phyloP scores from a whole-genome alignment of 2,888 invertebrate species.

The Agrochola macilenta region DNA sequence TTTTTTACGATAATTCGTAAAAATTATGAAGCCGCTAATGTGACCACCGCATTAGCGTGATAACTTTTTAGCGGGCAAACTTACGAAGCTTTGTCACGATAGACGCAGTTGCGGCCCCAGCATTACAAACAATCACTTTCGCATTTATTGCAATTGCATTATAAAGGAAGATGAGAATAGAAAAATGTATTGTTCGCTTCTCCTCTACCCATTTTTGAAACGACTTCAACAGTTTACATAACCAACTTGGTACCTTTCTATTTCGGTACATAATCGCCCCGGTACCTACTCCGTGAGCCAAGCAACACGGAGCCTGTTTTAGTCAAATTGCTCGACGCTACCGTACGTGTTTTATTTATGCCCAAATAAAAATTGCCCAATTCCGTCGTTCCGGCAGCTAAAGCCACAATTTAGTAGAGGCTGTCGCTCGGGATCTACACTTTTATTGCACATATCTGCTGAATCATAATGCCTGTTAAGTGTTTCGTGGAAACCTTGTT shows the following conservation, averaged over 20 bases:
- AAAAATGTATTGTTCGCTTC: background rate
- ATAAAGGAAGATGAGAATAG: background rate
- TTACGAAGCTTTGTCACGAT: too few species aligned
- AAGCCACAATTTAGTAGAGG: slow-evolving; percentile 75
- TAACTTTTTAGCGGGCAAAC: too few species aligned
- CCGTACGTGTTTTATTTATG: slow-evolving; percentile 86
- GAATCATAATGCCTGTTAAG: slow-evolving; percentile 60
- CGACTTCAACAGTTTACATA: slow-evolving; percentile 28
- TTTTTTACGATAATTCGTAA: too few species aligned
- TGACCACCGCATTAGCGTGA: too few species aligned
- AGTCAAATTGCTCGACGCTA: slow-evolving; percentile 85
- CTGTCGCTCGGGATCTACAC: slow-evolving; percentile 54
- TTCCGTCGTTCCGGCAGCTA: slow-evolving; percentile 70
- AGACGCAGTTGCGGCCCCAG: too few species aligned
- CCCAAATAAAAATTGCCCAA: slow-evolving; percentile 84
- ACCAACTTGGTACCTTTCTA: slow-evolving; percentile 16
- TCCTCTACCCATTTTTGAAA: slow-evolving; percentile 7
- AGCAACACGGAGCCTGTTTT: slow-evolving; percentile 78
- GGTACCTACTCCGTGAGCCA: slow-evolving; percentile 49
- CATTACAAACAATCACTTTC: too few species aligned
- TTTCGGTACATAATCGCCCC: slow-evolving; percentile 28
- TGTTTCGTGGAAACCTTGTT: slow-evolving; percentile 8
- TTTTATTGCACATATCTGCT: slow-evolving; percentile 56
- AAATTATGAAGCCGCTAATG: too few species aligned
- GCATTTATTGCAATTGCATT: background rate